Evolutionary conservation across 2,113 vertebrate genomes (phyloP).

Genomic region (Orientallactaga bullata): DNA sequence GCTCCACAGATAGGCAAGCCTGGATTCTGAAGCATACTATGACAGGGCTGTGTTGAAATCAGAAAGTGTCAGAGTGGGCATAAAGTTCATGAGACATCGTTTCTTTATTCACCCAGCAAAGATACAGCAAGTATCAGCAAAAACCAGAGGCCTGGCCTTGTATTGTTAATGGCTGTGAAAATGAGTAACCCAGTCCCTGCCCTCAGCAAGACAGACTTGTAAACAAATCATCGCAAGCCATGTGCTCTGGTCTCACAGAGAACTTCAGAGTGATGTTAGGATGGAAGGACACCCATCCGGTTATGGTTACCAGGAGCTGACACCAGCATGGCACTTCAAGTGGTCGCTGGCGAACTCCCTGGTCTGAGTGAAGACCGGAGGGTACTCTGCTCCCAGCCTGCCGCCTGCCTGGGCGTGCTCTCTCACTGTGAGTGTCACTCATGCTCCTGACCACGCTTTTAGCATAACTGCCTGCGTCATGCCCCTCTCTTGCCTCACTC

Average conservation of each 20-base stretch:
- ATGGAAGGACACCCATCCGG: not conserved
- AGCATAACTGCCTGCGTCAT: not conserved
- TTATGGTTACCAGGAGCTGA: not conserved
- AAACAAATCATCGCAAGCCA: not conserved
- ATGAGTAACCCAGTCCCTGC: not conserved
- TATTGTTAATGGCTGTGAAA: not conserved
- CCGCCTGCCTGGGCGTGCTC: not conserved
- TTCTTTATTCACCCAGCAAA: not conserved
- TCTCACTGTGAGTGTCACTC: not conserved
- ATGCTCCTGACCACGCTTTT: slow-evolving; percentile 24
- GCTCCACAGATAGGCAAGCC: not conserved
- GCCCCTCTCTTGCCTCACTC: slow-evolving; percentile 1
- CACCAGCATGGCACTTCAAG: not conserved
- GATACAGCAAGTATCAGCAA: not conserved
- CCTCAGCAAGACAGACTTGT: not conserved
- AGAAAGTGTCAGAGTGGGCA: not conserved
- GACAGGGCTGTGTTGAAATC: not conserved
- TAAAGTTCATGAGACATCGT: not conserved
- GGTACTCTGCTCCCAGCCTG: not conserved
- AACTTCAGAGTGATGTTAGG: not conserved
- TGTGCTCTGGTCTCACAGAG: not conserved
- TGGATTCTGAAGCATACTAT: not conserved
- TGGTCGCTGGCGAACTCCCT: not conserved
- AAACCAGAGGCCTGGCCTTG: not conserved
- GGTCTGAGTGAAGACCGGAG: not conserved